Evolutionary conservation across 2,113 vertebrate genomes (phyloP).

Genomic region (Ahaetulla prasina): DNA sequence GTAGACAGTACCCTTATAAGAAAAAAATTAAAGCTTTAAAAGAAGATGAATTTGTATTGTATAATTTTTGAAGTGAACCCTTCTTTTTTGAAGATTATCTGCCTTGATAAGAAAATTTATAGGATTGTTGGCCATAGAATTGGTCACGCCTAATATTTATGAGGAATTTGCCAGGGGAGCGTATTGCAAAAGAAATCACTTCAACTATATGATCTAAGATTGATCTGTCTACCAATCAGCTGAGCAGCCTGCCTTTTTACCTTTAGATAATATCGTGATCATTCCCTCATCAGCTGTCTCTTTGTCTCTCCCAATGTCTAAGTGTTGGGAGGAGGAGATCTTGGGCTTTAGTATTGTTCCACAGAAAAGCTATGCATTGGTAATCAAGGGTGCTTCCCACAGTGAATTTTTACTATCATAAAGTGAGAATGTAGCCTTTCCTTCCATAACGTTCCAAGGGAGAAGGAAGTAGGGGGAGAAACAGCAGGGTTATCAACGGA

Average conservation of each 20-base stretch:
- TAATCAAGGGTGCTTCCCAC: not conserved
- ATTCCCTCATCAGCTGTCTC: not conserved
- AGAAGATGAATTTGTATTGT: not conserved
- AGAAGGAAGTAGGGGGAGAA: too few species aligned
- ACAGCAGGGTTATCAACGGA: not conserved
- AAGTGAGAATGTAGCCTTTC: not conserved
- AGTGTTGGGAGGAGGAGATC: not conserved
- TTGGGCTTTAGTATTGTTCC: not conserved
- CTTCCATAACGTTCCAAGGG: not conserved
- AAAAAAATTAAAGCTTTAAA: not conserved
- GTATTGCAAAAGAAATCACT: not conserved
- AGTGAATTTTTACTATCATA: not conserved
- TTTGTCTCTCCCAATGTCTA: not conserved
- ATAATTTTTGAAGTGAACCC: not conserved
- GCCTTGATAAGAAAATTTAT: not conserved
- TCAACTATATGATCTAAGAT: not conserved
- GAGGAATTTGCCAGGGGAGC: not conserved
- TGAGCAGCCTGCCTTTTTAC: not conserved
- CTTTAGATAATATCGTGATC: not conserved
- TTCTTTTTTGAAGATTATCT: not conserved
- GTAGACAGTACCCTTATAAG: not conserved
- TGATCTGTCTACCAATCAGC: not conserved
- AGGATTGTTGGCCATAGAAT: not conserved
- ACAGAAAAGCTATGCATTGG: not conserved
- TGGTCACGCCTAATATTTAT: fast-evolving